Evolutionary conservation across 2,888 invertebrate genomes (phyloP).

Genomic region (Entomobrya proxima): DNA sequence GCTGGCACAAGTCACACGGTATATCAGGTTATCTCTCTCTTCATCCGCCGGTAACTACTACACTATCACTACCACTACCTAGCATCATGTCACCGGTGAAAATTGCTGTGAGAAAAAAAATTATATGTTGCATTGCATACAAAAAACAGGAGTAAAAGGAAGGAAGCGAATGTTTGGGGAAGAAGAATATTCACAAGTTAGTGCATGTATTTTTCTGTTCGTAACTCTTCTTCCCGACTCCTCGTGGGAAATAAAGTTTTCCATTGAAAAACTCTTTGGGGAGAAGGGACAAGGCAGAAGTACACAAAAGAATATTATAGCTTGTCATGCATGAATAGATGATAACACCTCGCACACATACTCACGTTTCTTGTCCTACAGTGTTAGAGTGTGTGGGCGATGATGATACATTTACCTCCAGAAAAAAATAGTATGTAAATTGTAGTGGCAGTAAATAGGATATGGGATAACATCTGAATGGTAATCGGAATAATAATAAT

Average conservation of each 20-base stretch:
- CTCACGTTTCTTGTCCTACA: neutral
- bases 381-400: neutral
- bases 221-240: neutral
- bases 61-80: no score
- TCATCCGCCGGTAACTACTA: no score
- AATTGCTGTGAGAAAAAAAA: constrained; percentile 31
- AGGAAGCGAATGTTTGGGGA: neutral
- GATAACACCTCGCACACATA: constrained; percentile 9
- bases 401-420: neutral
- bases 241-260: constrained; percentile 38
- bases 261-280: neutral
- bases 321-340: constrained; percentile 29
- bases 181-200: constrained; percentile 4
- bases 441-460: no score
- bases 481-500: constrained; percentile 15
- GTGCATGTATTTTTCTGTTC: neutral
- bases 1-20: constrained; percentile 6
- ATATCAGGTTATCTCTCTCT: constrained; percentile 6
- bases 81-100: constrained; percentile 15
- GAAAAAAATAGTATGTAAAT: neutral
- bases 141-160: neutral
- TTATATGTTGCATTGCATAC: constrained; percentile 11
- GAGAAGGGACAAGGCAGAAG: neutral
- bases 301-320: constrained; percentile 24
- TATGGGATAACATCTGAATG: no score